These are phyloP conservation scores for Cydia amplana DNA, from an alignment of 1,140 invertebrate genomes.

Conservation along the genomic window DNA sequence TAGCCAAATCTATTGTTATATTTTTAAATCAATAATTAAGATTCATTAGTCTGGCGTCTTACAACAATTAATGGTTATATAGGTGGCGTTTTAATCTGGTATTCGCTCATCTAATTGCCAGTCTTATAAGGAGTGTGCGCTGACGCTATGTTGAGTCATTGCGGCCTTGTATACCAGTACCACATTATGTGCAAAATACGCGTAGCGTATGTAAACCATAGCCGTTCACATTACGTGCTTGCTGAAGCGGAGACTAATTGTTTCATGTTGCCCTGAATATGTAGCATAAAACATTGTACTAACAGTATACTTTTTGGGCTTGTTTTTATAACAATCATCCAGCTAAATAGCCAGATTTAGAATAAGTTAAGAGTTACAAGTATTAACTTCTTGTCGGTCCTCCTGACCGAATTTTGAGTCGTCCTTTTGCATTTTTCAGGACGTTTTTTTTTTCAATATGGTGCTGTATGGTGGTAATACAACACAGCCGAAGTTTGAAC, in stretches of 20 bases:
- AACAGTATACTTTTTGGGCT: not conserved
- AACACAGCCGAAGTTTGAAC: too few species aligned
- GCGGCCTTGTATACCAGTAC: constrained; percentile 49
- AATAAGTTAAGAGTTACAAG: too few species aligned
- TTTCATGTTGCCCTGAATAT: not conserved
- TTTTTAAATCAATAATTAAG: constrained; percentile 37
- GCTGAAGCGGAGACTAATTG: constrained; percentile 24
- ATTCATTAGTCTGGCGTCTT: constrained; percentile 32
- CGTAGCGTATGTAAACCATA: constrained; percentile 1
- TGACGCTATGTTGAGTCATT: constrained; percentile 59
- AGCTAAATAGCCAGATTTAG: not conserved
- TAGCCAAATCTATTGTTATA: constrained; percentile 50
- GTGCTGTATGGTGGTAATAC: too few species aligned
- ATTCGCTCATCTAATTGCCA: constrained; percentile 34
- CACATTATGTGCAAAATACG: constrained; percentile 15
- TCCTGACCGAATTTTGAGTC: too few species aligned
- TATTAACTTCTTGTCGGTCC: too few species aligned
- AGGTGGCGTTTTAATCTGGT: constrained; percentile 9
- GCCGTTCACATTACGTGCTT: not conserved
- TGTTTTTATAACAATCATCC: not conserved
- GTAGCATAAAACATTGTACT: not conserved
- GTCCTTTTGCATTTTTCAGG: too few species aligned
- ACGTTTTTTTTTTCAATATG: too few species aligned
- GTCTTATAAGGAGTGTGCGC: constrained; percentile 47
- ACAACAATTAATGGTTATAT: constrained; percentile 5